Conservation (phyloP, 2,113 vertebrate species). For the Pleuronectes platessa region DNA sequence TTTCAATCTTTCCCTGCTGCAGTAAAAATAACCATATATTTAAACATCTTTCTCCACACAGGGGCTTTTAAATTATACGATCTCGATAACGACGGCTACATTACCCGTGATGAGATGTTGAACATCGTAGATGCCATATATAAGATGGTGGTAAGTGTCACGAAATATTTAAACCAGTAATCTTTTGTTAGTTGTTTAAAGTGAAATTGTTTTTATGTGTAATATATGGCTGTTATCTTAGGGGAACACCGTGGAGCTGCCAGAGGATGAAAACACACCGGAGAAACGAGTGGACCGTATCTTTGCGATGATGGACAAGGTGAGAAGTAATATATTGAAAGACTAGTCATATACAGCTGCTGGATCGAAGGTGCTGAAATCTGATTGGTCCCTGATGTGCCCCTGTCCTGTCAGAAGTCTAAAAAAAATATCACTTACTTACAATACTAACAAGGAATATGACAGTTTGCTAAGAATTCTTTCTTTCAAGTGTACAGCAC, state of each 20-base stretch:
- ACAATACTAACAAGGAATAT: no score
- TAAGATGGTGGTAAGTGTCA: slow-evolving; percentile 96
- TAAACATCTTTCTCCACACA: slow-evolving; percentile 67
- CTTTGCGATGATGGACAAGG: slow-evolving; percentile 99
- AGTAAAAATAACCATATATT: neutral
- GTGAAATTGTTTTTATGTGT: slow-evolving; percentile 14
- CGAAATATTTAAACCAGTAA: neutral
- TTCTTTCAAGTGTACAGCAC: no score
- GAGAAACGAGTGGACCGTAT: slow-evolving; percentile 98
- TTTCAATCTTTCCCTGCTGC: neutral
- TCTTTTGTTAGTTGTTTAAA: neutral
- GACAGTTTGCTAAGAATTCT: no score
- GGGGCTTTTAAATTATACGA: slow-evolving; percentile 99
- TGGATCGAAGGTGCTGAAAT: no score
- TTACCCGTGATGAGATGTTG: slow-evolving; percentile 98
- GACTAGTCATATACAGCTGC: no score
- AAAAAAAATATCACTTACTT: no score
- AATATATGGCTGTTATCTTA: slow-evolving; percentile 53
- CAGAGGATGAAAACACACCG: slow-evolving; percentile 97
- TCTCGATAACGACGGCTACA: slow-evolving; percentile 97
- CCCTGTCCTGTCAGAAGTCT: no score
- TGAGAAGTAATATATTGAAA: slow-evolving; percentile 55
- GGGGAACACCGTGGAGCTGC: slow-evolving; percentile 98
- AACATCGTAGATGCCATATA: slow-evolving; percentile 99
- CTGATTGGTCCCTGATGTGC: no score